phyloP scores from a whole-genome alignment of 2,113 vertebrate genomes.

The Plecotus auritus region DNA sequence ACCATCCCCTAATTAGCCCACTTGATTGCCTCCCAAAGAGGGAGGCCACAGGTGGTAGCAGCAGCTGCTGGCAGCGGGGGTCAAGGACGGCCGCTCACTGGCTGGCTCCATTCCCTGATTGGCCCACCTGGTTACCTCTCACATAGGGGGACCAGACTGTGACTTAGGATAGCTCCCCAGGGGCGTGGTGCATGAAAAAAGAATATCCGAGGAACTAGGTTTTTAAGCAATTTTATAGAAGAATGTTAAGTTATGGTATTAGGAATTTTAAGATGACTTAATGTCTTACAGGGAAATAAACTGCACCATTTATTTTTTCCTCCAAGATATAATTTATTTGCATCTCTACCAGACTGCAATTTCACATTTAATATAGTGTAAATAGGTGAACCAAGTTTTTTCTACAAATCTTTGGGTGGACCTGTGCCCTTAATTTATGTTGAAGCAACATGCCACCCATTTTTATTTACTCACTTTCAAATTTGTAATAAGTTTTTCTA shows the following conservation, averaged over 20 bases:
- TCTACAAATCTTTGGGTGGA: neutral
- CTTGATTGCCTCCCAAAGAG: no score
- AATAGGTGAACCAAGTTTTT: neutral
- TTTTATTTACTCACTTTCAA: neutral
- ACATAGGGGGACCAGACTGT: no score
- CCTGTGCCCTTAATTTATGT: neutral
- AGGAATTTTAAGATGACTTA: neutral
- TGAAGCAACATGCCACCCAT: neutral
- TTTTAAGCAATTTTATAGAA: neutral
- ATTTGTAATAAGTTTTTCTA: neutral
- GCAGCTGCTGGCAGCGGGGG: no score
- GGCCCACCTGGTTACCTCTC: no score
- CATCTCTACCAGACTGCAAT: neutral
- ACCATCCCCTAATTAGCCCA: no score
- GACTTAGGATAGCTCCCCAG: no score
- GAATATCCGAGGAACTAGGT: neutral
- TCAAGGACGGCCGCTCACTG: no score
- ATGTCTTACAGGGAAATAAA: neutral
- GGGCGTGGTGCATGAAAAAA: neutral
- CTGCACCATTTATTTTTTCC: neutral
- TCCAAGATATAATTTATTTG: neutral
- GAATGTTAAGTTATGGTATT: neutral
- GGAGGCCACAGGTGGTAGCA: no score
- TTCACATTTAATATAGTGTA: neutral
- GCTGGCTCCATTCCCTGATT: no score